Conservation (phyloP, 2,797 vertebrate genomes). For the Chaenodraco wilsoni region DNA sequence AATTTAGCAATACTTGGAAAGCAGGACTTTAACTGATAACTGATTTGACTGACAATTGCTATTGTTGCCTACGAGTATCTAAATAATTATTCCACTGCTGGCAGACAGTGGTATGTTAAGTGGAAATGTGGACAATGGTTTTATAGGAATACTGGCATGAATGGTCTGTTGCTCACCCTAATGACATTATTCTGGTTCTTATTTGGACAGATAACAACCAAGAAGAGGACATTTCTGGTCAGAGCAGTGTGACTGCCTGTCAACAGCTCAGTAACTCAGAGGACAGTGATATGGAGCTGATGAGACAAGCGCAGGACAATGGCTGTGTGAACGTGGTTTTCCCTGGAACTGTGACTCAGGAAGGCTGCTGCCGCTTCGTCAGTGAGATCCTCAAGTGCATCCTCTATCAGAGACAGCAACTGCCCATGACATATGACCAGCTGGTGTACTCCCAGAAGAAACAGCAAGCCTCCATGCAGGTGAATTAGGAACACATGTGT, state of each 20-base stretch:
- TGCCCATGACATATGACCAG: conserved; percentile 95
- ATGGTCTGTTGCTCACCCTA: neutral
- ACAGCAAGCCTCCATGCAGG: conserved; percentile 71
- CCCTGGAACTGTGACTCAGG: conserved; percentile 86
- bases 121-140: neutral
- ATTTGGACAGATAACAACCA: conserved; percentile 52
- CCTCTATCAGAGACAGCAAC: conserved; percentile 94
- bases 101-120: neutral
- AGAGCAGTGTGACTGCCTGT: conserved; percentile 3
- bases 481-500: conserved; percentile 36
- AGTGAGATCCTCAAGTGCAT: conserved; percentile 94
- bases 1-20: neutral
- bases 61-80: neutral
- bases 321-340: conserved; percentile 86
- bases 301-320: conserved; percentile 70
- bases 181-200: conserved; percentile 24
- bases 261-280: conserved; percentile 25
- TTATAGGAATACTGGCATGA: neutral
- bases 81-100: neutral
- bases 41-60: neutral
- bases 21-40: neutral
- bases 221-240: conserved; percentile 16
- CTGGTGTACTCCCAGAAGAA: conserved; percentile 87
- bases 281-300: conserved; percentile 69
- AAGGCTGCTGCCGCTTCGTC: conserved; percentile 90